These are phyloP conservation scores for Aleiodes testaceus DNA, from an alignment of 2,888 invertebrate species.

Conservation along the genomic window DNA sequence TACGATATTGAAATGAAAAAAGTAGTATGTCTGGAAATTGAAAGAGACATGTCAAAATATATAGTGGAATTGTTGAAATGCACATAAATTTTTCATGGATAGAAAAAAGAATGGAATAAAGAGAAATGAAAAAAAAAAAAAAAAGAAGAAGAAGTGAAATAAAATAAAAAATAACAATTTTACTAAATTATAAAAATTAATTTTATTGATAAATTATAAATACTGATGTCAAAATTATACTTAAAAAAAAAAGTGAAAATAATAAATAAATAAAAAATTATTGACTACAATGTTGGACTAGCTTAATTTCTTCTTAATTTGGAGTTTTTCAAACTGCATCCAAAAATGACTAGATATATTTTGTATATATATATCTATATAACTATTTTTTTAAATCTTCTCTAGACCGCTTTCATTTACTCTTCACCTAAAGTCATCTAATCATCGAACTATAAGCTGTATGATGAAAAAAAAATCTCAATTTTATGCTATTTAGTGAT, in stretches of 20 bases:
- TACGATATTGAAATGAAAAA: constrained; percentile 15
- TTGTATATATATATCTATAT: too few species aligned
- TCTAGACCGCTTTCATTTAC: not conserved
- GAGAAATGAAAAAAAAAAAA: constrained; percentile 38
- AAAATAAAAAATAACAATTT: constrained; percentile 17
- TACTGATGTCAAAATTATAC: constrained; percentile 31
- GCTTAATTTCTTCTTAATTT: constrained; percentile 52
- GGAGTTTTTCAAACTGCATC: constrained; percentile 20
- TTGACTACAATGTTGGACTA: constrained; percentile 64
- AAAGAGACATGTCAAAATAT: constrained; percentile 19
- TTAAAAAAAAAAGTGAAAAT: constrained; percentile 33
- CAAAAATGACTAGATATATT: constrained; percentile 24
- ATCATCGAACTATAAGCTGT: constrained; percentile 1
- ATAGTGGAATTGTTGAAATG: constrained; percentile 30
- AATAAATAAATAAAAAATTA: constrained; percentile 45
- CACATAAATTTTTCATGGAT: not conserved
- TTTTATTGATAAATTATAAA: constrained; percentile 39
- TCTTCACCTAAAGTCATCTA: not conserved
- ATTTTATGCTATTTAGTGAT: constrained; percentile 31
- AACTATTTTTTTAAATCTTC: too few species aligned
- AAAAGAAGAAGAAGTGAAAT: constrained; percentile 39
- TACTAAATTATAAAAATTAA: constrained; percentile 41
- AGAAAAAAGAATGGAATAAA: constrained; percentile 35
- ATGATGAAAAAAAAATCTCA: not conserved
- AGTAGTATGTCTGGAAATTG: not conserved